A percentile compares a stretch with the other conserved stretches of the same genome.
Conservation (phyloP, 2,888 invertebrate genomes). For the Eupithecia centaureata region DNA sequence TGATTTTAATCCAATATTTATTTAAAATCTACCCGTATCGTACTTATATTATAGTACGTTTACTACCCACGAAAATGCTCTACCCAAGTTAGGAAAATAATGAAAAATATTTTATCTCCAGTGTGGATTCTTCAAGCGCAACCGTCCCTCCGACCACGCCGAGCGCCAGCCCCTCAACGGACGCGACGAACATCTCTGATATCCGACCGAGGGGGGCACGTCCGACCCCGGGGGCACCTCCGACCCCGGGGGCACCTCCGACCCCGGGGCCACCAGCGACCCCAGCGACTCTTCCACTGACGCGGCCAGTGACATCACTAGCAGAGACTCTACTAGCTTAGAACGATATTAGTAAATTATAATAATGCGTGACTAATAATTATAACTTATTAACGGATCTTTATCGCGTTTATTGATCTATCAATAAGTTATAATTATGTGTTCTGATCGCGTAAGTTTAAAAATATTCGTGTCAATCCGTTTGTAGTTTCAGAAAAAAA, state of each 20-base stretch:
- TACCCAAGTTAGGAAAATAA: too few species aligned
- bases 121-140: constrained; percentile 97
- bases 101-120: constrained; percentile 64
- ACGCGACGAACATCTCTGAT: constrained; percentile 91
- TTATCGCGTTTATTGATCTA: too few species aligned
- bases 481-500: too few species aligned
- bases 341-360: constrained; percentile 64
- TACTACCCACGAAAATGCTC: too few species aligned
- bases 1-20: too few species aligned
- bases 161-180: constrained; percentile 94
- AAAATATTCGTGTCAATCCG: too few species aligned
- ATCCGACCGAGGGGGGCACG: constrained; percentile 58
- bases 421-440: too few species aligned
- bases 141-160: constrained; percentile 91
- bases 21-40: too few species aligned
- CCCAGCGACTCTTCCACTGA: constrained; percentile 66
- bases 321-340: constrained; percentile 73
- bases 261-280: constrained; percentile 57
- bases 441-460: too few species aligned
- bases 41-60: too few species aligned
- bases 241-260: constrained; percentile 39
- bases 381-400: too few species aligned
- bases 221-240: constrained; percentile 43
- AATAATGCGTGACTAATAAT: too few species aligned
- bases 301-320: constrained; percentile 80